A percentile compares a stretch with the other conserved stretches of the same genome.
Conservation (phyloP, 2,888 invertebrate genomes). For the Chrysolina oricalcia region DNA sequence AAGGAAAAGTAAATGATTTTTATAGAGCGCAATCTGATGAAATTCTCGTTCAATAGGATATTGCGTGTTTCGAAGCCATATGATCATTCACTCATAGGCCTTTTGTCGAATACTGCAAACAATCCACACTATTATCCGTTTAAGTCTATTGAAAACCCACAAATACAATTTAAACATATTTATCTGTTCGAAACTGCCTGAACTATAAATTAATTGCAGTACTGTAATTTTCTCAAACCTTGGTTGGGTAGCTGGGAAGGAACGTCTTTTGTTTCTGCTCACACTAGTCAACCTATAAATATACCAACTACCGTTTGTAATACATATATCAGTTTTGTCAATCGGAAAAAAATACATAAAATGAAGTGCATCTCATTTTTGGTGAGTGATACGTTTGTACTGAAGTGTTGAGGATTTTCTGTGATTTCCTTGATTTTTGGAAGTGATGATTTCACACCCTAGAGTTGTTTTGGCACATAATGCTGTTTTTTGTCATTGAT, state of each 20-base stretch:
- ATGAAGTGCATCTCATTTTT: constrained; percentile 35
- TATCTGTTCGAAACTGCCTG: constrained; percentile 20
- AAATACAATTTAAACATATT: not conserved
- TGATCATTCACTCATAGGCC: too few relatives aligned
- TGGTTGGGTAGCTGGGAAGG: constrained; percentile 50
- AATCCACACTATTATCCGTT: too few relatives aligned
- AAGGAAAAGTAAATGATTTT: too few relatives aligned
- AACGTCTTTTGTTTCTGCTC: constrained; percentile 51
- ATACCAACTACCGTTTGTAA: constrained; percentile 30
- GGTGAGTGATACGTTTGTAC: constrained; percentile 24
- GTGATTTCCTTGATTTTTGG: not conserved
- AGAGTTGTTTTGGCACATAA: not conserved
- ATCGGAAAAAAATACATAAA: constrained; percentile 25
- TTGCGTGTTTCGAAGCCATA: too few relatives aligned
- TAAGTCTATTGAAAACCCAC: too few relatives aligned
- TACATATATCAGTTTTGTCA: constrained; percentile 35
- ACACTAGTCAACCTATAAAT: constrained; percentile 48
- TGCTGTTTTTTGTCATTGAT: not conserved
- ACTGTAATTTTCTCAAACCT: constrained; percentile 52
- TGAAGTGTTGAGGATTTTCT: not conserved
- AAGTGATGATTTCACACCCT: not conserved
- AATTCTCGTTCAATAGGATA: too few relatives aligned
- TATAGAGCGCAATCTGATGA: too few relatives aligned
- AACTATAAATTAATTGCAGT: constrained; percentile 43
- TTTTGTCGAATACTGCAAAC: too few relatives aligned